Percentiles rank a stretch among this genome's conserved stretches.
Conservation (phyloP, 2,113 vertebrate species). For the Dipodomys spectabilis region DNA sequence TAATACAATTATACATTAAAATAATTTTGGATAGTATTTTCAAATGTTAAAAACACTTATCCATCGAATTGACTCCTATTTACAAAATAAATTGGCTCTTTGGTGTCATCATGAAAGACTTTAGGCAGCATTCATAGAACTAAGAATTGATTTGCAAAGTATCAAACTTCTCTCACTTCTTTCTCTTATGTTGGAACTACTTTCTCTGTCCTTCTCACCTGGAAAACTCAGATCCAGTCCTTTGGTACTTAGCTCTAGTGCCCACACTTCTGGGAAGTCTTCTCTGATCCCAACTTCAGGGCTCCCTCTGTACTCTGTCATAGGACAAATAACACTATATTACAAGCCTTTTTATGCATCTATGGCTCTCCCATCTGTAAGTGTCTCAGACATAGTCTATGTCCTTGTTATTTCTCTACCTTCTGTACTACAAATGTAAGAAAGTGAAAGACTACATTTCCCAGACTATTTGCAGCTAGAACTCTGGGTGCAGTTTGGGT, state of each 20-base stretch:
- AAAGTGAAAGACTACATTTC: constrained; percentile 35
- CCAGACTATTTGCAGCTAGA: constrained; percentile 38
- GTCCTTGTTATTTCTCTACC: background rate
- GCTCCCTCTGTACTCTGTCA: background rate
- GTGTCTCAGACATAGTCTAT: background rate
- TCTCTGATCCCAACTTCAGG: background rate
- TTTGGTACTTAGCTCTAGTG: constrained; percentile 1
- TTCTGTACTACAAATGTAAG: background rate
- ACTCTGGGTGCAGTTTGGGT: background rate
- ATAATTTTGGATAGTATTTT: background rate
- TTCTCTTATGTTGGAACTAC: background rate
- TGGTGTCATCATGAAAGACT: constrained; percentile 14
- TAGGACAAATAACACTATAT: constrained; percentile 2
- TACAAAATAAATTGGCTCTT: constrained; percentile 8
- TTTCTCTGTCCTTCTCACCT: constrained; percentile 14
- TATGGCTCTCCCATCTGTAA: background rate
- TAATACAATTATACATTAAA: background rate
- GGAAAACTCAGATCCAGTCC: constrained; percentile 7
- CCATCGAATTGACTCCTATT: background rate
- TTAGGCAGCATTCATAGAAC: background rate
- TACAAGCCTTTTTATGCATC: background rate
- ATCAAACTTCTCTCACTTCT: background rate
- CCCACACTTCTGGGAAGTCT: background rate
- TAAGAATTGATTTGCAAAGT: background rate
- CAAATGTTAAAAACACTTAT: constrained; percentile 17